Evolutionary conservation across 2,797 vertebrate species (phyloP).

Genomic region (Champsocephalus esox): DNA sequence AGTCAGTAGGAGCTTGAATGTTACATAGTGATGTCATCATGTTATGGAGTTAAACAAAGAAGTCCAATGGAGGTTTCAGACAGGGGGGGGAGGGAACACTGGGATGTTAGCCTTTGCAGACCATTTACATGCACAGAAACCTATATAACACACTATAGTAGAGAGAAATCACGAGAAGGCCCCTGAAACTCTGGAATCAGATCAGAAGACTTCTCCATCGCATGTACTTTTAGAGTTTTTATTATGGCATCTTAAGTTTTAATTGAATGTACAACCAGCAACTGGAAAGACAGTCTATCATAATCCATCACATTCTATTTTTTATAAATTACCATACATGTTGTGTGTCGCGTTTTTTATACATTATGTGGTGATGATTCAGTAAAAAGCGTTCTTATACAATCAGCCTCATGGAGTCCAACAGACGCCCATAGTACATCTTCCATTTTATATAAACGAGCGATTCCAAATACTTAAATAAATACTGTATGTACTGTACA

Average conservation of each 20-base stretch:
- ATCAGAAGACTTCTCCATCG: slow-evolving; percentile 1
- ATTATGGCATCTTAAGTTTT: slow-evolving; percentile 65
- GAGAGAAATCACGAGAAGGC: no score
- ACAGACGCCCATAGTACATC: slow-evolving; percentile 28
- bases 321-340: slow-evolving; percentile 51
- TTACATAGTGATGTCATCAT: no score
- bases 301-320: slow-evolving; percentile 59
- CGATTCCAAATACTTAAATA: slow-evolving; percentile 58
- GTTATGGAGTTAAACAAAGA: no score
- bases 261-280: slow-evolving; percentile 63
- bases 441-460: slow-evolving; percentile 46
- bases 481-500: slow-evolving; percentile 49
- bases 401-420: slow-evolving; percentile 39
- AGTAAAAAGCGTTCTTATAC: slow-evolving; percentile 71
- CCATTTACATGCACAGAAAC: no score
- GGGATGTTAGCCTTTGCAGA: no score
- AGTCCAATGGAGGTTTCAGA: no score
- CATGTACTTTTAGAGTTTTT: slow-evolving; percentile 56
- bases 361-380: slow-evolving; percentile 51
- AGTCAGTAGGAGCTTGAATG: no score
- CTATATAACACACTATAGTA: no score
- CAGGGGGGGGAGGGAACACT: no score
- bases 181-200: neutral
- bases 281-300: slow-evolving; percentile 61
- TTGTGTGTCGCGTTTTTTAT: slow-evolving; percentile 42